Conservation (phyloP, 2,797 vertebrate genomes). For the Myotis findleyi region DNA sequence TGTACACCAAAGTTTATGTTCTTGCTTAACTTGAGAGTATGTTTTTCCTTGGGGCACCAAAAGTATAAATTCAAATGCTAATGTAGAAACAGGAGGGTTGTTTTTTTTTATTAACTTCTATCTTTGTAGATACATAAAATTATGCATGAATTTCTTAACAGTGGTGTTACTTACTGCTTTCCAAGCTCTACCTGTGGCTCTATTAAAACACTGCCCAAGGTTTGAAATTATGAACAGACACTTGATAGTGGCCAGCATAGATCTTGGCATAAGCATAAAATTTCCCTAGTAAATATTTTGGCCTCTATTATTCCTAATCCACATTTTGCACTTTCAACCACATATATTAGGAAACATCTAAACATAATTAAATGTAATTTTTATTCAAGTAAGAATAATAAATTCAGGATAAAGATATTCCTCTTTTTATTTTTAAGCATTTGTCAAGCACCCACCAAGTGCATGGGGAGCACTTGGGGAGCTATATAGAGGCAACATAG, state of each 20-base stretch:
- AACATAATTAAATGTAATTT: background rate
- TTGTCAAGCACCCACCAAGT: background rate
- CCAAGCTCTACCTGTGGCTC: background rate
- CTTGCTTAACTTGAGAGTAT: background rate
- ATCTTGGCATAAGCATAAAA: background rate
- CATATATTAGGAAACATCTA: background rate
- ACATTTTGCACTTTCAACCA: background rate
- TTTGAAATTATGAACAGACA: background rate
- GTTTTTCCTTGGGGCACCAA: background rate
- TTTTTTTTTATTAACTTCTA: background rate
- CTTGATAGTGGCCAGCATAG: background rate
- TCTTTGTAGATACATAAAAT: background rate
- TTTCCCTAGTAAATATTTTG: background rate
- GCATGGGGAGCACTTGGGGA: background rate
- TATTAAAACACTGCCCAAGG: background rate
- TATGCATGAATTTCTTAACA: background rate
- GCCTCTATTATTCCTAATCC: background rate
- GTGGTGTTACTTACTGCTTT: background rate
- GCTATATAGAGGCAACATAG: background rate
- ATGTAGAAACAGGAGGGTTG: background rate
- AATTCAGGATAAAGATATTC: background rate
- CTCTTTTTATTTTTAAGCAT: background rate
- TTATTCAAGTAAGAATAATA: background rate
- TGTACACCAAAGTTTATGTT: background rate
- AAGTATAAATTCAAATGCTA: background rate